Evolutionary conservation across 2,888 invertebrate genomes (phyloP).

Genomic region (Odontomyia ornata): DNA sequence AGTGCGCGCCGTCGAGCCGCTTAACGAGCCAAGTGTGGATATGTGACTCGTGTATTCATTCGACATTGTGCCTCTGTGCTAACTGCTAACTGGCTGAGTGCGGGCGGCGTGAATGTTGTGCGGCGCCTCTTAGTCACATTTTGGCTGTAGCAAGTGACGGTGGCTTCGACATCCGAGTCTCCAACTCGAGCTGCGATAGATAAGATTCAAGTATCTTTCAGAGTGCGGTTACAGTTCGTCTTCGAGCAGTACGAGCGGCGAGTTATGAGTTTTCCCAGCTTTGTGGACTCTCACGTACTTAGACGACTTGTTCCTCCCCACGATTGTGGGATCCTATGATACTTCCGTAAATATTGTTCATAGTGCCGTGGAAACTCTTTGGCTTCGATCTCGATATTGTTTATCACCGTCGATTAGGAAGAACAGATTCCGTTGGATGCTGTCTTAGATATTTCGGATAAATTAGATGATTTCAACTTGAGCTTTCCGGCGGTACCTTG

Average conservation of each 20-base stretch:
- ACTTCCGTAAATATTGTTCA: slow-evolving; percentile 18
- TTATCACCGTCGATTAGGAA: background rate
- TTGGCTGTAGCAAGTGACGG: slow-evolving; percentile 39
- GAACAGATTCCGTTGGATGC: background rate
- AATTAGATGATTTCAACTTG: background rate
- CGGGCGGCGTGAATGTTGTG: slow-evolving; percentile 43
- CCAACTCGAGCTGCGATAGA: slow-evolving; percentile 22
- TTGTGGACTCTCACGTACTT: background rate
- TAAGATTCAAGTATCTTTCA: slow-evolving; percentile 35
- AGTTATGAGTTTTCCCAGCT: background rate
- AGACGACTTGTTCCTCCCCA: background rate
- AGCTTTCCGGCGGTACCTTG: slow-evolving; percentile 18
- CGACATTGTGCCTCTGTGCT: background rate
- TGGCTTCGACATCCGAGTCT: slow-evolving; percentile 29
- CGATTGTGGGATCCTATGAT: background rate
- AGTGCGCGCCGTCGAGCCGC: slow-evolving; percentile 7
- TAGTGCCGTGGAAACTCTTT: background rate
- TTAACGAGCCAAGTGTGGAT: background rate
- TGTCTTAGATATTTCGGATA: background rate
- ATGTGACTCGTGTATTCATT: slow-evolving; percentile 26
- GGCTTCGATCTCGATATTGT: background rate
- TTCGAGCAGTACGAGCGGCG: background rate
- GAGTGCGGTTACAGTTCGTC: slow-evolving; percentile 18
- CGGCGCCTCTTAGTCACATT: slow-evolving; percentile 41
- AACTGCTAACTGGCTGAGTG: slow-evolving; percentile 22